These are phyloP conservation scores for Prinia subflava DNA, from an alignment of 2,113 vertebrate species.

Conservation along the genomic window DNA sequence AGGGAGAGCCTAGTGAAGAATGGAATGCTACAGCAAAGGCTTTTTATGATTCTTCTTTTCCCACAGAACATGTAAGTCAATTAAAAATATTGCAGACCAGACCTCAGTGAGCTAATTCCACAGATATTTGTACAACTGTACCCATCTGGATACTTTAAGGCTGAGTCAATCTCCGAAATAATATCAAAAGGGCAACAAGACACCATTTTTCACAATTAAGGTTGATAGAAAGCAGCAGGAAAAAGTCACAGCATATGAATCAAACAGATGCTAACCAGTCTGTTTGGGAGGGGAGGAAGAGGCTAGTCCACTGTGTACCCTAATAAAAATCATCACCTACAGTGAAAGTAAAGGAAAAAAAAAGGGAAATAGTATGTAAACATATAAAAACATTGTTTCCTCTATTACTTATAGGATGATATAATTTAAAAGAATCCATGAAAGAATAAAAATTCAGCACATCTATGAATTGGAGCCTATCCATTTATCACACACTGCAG, in stretches of 20 bases:
- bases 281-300: conserved; percentile 60
- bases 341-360: conserved; percentile 8
- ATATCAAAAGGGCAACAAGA: conserved; percentile 78
- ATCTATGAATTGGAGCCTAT: background rate
- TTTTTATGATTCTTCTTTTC: conserved; percentile 78
- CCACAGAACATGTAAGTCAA: conserved; percentile 84
- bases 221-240: conserved; percentile 84
- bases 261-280: conserved; percentile 72
- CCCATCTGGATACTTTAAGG: conserved; percentile 76
- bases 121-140: conserved; percentile 77
- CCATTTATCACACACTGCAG: background rate
- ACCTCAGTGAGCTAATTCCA: conserved; percentile 76
- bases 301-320: conserved; percentile 48
- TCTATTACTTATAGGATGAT: background rate
- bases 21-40: conserved; percentile 77
- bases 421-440: background rate
- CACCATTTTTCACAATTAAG: conserved; percentile 83
- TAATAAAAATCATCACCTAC: conserved; percentile 60
- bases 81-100: conserved; percentile 77
- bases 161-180: conserved; percentile 75
- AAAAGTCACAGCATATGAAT: conserved; percentile 80
- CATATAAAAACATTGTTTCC: background rate
- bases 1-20: conserved; percentile 72
- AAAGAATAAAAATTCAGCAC: background rate
- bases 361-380: background rate